Conservation (phyloP, 2,113 vertebrate genomes). For the Etia nguti region DNA sequence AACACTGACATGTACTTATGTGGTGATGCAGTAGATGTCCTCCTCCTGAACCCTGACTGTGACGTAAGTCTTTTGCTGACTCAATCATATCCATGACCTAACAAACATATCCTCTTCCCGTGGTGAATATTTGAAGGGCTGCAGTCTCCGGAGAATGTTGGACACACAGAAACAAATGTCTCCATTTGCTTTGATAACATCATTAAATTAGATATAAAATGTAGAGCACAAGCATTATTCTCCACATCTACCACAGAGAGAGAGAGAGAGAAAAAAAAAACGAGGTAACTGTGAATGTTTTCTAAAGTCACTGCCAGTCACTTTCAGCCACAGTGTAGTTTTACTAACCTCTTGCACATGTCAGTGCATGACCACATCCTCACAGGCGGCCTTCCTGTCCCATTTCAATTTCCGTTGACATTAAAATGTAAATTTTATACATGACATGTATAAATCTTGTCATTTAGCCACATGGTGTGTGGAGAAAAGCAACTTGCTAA, state of each 20-base stretch:
- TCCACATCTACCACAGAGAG: not conserved
- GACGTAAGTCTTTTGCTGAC: not conserved
- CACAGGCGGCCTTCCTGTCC: not conserved
- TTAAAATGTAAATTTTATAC: not conserved
- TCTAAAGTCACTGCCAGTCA: not conserved
- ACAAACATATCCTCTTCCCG: constrained; percentile 1
- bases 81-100: not conserved
- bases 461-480: not conserved
- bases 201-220: not conserved
- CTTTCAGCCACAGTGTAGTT: not conserved
- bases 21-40: not conserved
- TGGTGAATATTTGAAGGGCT: not conserved
- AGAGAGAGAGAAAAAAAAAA: not conserved
- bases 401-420: constrained; percentile 33
- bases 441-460: not conserved
- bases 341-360: not conserved
- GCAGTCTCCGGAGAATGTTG: not conserved
- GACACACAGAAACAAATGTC: not conserved
- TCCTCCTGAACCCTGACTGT: constrained; percentile 13
- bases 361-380: constrained; percentile 46
- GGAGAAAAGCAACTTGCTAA: not conserved
- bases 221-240: not conserved
- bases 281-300: not conserved
- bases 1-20: not conserved
- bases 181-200: not conserved